Evolutionary conservation across 2,113 vertebrate species (phyloP), one percentile per base, ranked within the genome.

Genomic region (Ageneiosus marmoratus): DNA sequence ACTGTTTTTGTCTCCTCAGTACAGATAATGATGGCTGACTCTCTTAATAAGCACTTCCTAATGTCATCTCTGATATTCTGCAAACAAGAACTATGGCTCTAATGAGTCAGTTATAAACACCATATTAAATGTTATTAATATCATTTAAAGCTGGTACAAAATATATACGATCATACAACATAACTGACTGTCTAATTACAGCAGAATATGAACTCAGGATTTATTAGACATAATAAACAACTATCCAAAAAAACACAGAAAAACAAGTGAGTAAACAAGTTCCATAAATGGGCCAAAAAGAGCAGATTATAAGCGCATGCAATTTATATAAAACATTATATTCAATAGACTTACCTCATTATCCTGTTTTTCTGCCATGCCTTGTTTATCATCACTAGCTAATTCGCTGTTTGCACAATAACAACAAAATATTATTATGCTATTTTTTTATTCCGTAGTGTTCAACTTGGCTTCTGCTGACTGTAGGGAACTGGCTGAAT

Each of bases 351-450:
- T 88, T 86, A 94, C 93, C 92, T 94, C 92, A 86, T 83, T 89
- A 84, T 93, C 92, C 88, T 88, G 90, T 91, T 91, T 92, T 85
- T 93, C 93, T 83, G 92, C 91, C 93, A 94, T 94, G 82, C 90
- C 90, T 48, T 69, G 87, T 74, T 7, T 41, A 32, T 73, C 92
- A 93, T 92, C 65, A 88, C 89, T 88, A 41, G 84, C 62, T 76
- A 32, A 63, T 70, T 85, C 27, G 69, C 29, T 80, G 79, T 22
- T 74, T 63, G n/a, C 89, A 60, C 87, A 81, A 46, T n/a, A 63
- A 22, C n/a, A 37, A 53, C 27, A 24, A 70, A n/a, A 69, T 32
- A 46, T 41, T 62, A 20, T 11, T 9, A 11, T 50, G 48, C 12
- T 10, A 18, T 56, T 37, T 37, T 78, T 32, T 50, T 50, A 70